Evolutionary conservation across 2,113 vertebrate species (phyloP), one percentile per base, ranked within the genome.

Genomic region (Glareola pratincola): DNA sequence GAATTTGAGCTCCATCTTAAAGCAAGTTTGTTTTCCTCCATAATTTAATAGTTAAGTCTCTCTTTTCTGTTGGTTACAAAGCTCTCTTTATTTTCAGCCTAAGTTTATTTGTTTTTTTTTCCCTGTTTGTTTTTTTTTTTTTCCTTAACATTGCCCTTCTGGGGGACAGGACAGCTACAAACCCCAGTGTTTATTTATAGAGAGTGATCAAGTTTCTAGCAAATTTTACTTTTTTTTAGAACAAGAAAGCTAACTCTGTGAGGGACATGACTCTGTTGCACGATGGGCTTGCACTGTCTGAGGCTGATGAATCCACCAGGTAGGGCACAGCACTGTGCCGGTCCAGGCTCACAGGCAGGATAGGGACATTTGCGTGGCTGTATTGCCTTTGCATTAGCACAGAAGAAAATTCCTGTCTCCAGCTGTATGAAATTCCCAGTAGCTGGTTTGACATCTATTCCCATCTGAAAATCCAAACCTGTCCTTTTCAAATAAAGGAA

Each of bases 361-460:
- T 3, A 54, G 17, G 36, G 34, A 20, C 3, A 1, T 50, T 75
- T 34, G 3, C 1, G 1, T 39, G 36, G 23, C 12, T 88, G 4
- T 17, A 47, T 15, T 82, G 37, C 21, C 50, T 85, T 80, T 73
- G 24, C 18, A 53, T 9, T 76, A 39, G 16, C 7, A 9, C 30
- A 37, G 26, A 77, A 41, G 37, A 88, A 66, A 84, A 51, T 20
- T 57, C 48, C 11, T 50, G 6, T 62, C 50, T 83, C 53, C 39
- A 68, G 29, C 7, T 67, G 10, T 51, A n/a, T n/a, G 39, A 64
- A 85, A 83, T 32, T 57, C 45, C 50, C 45, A 48, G 15, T 19
- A 59, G 22, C n/a, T 59, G 13, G 30, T 68, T 36, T 75, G 29
- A 54, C n/a, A 74, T 29, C 27, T 14, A 26, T 85, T 78, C 60